These are phyloP conservation scores for silkworm (Bombyx mori) DNA, from an alignment of 1,140 invertebrate species.

Conservation along the genomic window ASM3026992v2 NC_085124.1:6948001-6948500, in stretches of 20 bases:
- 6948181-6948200: constrained; percentile 68
- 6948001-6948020: constrained; percentile 51
- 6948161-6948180: constrained; percentile 61
- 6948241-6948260: constrained; percentile 92
- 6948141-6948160: constrained; percentile 64
- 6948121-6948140: constrained; percentile 57
- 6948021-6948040: constrained; percentile 62
- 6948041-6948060: constrained; percentile 59
- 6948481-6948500: constrained; percentile 64
- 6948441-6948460: constrained; percentile 65
- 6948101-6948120: constrained; percentile 60
- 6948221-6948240: constrained; percentile 93
- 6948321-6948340: constrained; percentile 72
- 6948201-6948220: constrained; percentile 80
- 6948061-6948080: constrained; percentile 58
- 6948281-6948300: constrained; percentile 46
- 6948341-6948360: constrained; percentile 78
- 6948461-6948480: constrained; percentile 69
- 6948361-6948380: constrained; percentile 77
- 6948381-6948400: constrained; percentile 73
- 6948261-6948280: constrained; percentile 69
- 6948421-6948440: constrained; percentile 68
- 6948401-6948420: constrained; percentile 66
- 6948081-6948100: constrained; percentile 62
- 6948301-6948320: constrained; percentile 43